A percentile compares a stretch with the other conserved stretches of the same genome.
These are phyloP conservation scores for Helleia helle DNA, from an alignment of 2,888 invertebrate species.

Conservation along the genomic window DNA sequence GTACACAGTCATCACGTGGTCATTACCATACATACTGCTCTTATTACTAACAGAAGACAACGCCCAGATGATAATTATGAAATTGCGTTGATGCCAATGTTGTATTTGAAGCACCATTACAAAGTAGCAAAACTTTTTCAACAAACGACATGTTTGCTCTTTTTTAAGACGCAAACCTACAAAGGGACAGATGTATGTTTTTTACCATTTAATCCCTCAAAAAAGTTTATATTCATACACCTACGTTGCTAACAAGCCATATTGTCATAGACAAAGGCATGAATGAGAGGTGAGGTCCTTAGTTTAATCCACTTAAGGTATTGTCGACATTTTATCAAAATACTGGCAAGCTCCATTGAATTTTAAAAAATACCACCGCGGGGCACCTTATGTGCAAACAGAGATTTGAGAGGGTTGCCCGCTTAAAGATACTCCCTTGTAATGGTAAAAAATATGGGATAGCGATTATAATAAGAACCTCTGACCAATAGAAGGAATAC, in stretches of 20 bases:
- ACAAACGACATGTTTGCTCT: constrained; percentile 5
- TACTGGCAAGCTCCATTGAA: constrained; percentile 57
- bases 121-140: too few relatives aligned
- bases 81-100: too few relatives aligned
- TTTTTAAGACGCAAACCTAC: constrained; percentile 28
- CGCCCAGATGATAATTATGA: too few relatives aligned
- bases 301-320: constrained; percentile 69
- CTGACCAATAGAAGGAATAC: too few relatives aligned
- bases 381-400: constrained; percentile 59
- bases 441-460: too few relatives aligned
- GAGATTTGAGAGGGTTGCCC: constrained; percentile 27
- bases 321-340: constrained; percentile 62
- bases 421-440: too few relatives aligned
- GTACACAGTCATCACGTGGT: too few relatives aligned
- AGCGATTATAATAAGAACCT: too few relatives aligned
- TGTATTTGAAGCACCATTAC: too few relatives aligned
- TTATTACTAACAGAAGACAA: too few relatives aligned
- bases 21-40: too few relatives aligned
- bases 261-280: constrained; percentile 55
- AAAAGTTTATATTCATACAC: constrained; percentile 61
- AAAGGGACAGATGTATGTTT: constrained; percentile 58
- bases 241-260: constrained; percentile 58
- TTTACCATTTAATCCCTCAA: constrained; percentile 22
- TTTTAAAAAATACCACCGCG: constrained; percentile 60
- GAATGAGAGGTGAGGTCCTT: constrained; percentile 68